Conservation (phyloP, 2,113 vertebrate species). For the Ceratotherium simum region DNA sequence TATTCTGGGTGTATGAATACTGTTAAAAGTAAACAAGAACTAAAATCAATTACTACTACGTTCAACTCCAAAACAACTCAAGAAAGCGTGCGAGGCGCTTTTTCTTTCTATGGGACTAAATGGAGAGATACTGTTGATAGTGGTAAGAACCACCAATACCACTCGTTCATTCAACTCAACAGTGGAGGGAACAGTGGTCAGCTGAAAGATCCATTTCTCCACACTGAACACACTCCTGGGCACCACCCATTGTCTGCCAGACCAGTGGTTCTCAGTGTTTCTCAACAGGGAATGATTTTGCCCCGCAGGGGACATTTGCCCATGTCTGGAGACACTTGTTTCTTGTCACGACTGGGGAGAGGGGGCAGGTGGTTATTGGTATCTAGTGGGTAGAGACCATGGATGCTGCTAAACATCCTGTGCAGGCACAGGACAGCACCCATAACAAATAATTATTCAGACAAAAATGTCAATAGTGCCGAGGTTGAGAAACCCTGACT, state of each 20-base stretch:
- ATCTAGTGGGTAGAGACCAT: neutral
- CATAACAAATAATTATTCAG: neutral
- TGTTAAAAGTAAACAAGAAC: slow-evolving; percentile 33
- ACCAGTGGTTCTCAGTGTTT: neutral
- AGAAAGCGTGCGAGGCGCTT: neutral
- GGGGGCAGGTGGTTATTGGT: neutral
- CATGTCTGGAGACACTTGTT: neutral
- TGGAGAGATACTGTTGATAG: neutral
- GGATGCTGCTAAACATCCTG: neutral
- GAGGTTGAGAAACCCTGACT: neutral
- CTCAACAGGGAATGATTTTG: neutral
- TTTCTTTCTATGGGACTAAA: neutral
- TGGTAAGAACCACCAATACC: neutral
- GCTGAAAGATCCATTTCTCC: neutral
- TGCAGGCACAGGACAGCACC: neutral
- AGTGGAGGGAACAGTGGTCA: neutral
- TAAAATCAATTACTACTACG: neutral
- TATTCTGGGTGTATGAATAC: neutral
- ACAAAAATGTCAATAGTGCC: slow-evolving; percentile 21
- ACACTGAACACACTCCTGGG: neutral
- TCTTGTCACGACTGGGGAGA: neutral
- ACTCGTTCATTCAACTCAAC: neutral
- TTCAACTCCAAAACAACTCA: neutral
- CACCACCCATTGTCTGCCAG: neutral
- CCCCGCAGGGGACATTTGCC: neutral